Evolutionary conservation across 2,888 invertebrate genomes (phyloP), one percentile per base, ranked within the genome.

Genomic region (Oithona nana): DNA sequence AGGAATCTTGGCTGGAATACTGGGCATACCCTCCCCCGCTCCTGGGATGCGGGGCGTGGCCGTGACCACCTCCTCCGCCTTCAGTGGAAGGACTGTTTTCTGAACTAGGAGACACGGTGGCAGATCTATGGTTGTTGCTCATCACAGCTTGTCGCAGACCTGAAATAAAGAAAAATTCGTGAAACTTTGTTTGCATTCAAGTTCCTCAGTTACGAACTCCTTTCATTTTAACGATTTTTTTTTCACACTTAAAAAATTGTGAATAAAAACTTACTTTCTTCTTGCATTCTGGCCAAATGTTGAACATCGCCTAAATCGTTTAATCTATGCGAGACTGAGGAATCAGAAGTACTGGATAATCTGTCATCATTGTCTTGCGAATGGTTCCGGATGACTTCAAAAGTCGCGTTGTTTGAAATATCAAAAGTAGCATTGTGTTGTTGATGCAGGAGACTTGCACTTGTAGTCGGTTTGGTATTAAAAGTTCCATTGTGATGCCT

Each of bases 1-100:
- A 56, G 26, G 62, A 62, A 54, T 62, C 62, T 56, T 62, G 56
- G 30, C 62, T 62, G 48, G 59, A 59, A 59, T 59, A 59, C 59
- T 59, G 59, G 22, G 26, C n/a, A 26, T 59, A 48, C 4, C 50
- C n/a, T n/a, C n/a, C 16, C 2, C n/a, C 30, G 28, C 24, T 50
- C 24, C 29, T 29, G n/a, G 26, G 24, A 3, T 16, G 20, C 13
- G 24, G n/a, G 28, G n/a, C 8, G 16, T 16, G 6, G 16, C 16
- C 8, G 3, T 20, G 26, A 8, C 22, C 57, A 16, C n/a, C 20
- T 20, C 22, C n/a, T 3, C 3, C 22, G 48, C 49, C 59, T 28
- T 50, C 59, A 50, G 50, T 50, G 11, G 49, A 28, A 49, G 59
- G 59, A 28, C 50, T 50, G n/a, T 50, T 39, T 28, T 59, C 59